Base-by-base conservation (phyloP, 2,113 vertebrate genomes). In the Cephalopholis sonnerati region DNA sequence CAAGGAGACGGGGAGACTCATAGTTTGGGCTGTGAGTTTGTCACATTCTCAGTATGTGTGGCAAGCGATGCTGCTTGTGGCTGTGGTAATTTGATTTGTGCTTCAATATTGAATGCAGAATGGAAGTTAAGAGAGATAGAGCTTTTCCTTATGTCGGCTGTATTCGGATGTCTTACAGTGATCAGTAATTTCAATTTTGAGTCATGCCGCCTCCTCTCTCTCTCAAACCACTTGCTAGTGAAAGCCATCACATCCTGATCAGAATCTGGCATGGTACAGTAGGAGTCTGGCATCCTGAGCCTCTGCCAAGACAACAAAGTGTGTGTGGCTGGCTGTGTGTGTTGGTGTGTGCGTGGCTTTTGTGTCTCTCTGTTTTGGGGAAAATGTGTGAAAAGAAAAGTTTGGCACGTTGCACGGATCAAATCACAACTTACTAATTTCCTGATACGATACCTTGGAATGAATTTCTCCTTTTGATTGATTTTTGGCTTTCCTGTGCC, bases 141-240 rank as follows among this genome's bases (percentile, higher is more conserved):
- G 58, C 0, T 0, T 77, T 77, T 70, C 61, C 65, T 63, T 54
- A n/a, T 78, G 48, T 55, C n/a, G 44, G 29, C 58, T 57, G 24
- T 50, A 27, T 77, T 41, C 10, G 11, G 51, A 53, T 65, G 75
- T 62, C n/a, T 46, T 22, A 10, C 32, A 50, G 24, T 72, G 63
- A 79, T 79, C 71, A 59, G 32, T 80, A 57, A 74, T 82, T 76
- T 8, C 32, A 53, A 78, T 78, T 77, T 72, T 41, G n/a, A 77
- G 79, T 66, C 79, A 57, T 15, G 16, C 57, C 4, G 41, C 20
- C 32, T 48, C n/a, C 17, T 74, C 12, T 54, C 8, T 71, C 24
- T 70, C 20, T 63, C 48, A 59, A 41, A 65, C 54, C 16, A 59
- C 51, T 66, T 79, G 44, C 17, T 53, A 44, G 32, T 18, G 18